Base-by-base conservation (phyloP, 2,113 vertebrate species). In the Todiramphus chloris region DNA sequence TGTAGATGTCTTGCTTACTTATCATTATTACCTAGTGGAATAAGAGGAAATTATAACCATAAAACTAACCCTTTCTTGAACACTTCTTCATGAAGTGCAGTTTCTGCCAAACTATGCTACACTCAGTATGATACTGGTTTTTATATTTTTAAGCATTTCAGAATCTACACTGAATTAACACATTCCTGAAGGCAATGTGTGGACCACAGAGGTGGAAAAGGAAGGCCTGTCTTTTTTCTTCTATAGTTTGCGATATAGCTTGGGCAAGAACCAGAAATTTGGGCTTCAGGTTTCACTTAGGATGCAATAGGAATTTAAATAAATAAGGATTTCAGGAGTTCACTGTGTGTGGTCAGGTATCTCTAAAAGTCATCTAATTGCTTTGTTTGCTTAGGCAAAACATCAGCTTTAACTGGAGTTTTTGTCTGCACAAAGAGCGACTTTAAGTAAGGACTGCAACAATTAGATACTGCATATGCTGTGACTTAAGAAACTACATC, bases 291-390 rank as follows among this genome's bases (percentile, higher is more conserved):
- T 60, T 74, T 80, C 24, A 23, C 18, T 74, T 46, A 60, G 11
- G 24, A 39, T 33, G 9, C 7, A 81, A 15, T 9, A 27, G 44
- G 18, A 92, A 70, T 80, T 58, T 50, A 55, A 68, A 64, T 50
- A 0, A 69, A 53, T 44, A 60, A 89, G 35, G 25, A 51, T 11
- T 7, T 87, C 0, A 0, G 8, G 13, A 62, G 1, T 62, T 76
- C 28, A 75, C 11, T 62, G 1, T 16, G 3, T 64, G 10, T 46
- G 35, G 31, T 44, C 6, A 12, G 2, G 4, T 77, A 63, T 16
- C 24, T 27, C 48, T 68, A 67, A 86, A 94, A 73, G 25, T 35
- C n/a, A 30, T 63, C 46, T 12, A 59, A 11, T 18, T 60, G 28
- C 14, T n/a, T 41, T 87, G 3, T 64, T 74, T 59, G 7, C n/a